Evolutionary conservation across 1,140 invertebrate species (phyloP).

Genomic region (honey bee (Apis mellifera)): DNA sequence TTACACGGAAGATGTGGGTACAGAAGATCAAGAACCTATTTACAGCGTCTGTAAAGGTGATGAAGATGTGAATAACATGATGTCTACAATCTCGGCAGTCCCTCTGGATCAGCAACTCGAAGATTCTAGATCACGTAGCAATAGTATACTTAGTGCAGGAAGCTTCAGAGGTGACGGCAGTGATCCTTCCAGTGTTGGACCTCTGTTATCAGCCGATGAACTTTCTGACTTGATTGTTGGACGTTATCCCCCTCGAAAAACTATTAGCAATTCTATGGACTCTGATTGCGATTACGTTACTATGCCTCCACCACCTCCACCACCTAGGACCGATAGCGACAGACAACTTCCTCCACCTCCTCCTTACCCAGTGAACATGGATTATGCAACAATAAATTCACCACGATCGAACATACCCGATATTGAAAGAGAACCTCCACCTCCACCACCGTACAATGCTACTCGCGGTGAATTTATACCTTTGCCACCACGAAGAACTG

Average conservation of each 20-base stretch:
- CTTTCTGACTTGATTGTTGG: constrained; percentile 91
- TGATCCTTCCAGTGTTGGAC: constrained; percentile 89
- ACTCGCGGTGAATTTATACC: constrained; percentile 71
- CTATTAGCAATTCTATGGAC: constrained; percentile 90
- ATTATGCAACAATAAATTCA: constrained; percentile 68
- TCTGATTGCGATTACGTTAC: constrained; percentile 95
- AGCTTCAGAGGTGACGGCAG: constrained; percentile 93
- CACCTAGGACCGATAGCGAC: constrained; percentile 84
- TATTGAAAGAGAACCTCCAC: constrained; percentile 67
- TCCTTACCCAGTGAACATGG: constrained; percentile 70
- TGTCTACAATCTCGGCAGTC: constrained; percentile 31
- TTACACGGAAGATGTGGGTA: constrained; percentile 71
- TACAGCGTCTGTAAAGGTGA: constrained; percentile 75
- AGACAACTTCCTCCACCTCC: constrained; percentile 76
- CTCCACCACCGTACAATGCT: constrained; percentile 74
- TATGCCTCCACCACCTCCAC: constrained; percentile 87
- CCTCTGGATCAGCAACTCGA: constrained; percentile 68
- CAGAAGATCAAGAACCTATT: constrained; percentile 72
- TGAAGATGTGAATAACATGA: constrained; percentile 65
- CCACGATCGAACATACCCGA: constrained; percentile 60
- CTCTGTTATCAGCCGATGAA: constrained; percentile 90
- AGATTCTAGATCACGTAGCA: constrained; percentile 83
- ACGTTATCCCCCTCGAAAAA: constrained; percentile 89
- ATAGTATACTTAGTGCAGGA: constrained; percentile 88
- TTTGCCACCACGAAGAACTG: constrained; percentile 70